Evolutionary conservation across 2,888 invertebrate genomes (phyloP).

Genomic region (Tinea pellionella): DNA sequence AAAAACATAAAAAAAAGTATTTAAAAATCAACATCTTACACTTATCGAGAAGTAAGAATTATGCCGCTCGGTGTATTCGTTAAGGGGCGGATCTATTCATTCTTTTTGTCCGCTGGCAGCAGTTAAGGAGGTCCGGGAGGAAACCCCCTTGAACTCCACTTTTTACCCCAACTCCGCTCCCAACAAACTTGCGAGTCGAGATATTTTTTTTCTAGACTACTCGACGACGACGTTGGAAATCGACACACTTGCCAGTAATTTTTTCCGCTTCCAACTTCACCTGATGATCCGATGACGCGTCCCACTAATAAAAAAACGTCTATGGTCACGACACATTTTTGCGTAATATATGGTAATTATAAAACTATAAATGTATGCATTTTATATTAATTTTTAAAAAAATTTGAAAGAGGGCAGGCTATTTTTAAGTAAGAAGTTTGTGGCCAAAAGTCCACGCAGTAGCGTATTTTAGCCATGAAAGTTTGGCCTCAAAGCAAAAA

Average conservation of each 20-base stretch:
- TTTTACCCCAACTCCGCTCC: constrained; percentile 34
- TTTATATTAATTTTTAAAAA: too few relatives aligned
- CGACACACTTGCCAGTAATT: constrained; percentile 68
- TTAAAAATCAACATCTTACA: not conserved
- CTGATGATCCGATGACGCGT: constrained; percentile 9
- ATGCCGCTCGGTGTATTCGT: constrained; percentile 69
- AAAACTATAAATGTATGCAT: too few relatives aligned
- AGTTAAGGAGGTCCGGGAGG: constrained; percentile 61
- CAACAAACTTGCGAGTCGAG: constrained; percentile 55
- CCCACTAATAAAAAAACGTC: too few relatives aligned
- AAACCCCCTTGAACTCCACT: constrained; percentile 24
- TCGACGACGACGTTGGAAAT: constrained; percentile 61
- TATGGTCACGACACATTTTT: too few relatives aligned
- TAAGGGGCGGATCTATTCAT: constrained; percentile 69
- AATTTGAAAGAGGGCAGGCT: too few relatives aligned
- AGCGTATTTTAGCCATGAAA: too few relatives aligned
- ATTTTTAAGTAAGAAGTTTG: too few relatives aligned
- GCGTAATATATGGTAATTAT: too few relatives aligned
- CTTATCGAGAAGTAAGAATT: constrained; percentile 53
- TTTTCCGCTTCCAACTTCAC: constrained; percentile 38
- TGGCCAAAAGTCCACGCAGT: too few relatives aligned
- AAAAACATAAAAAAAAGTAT: not conserved
- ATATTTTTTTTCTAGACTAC: constrained; percentile 62
- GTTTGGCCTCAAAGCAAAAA: too few relatives aligned
- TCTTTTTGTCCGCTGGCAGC: constrained; percentile 66